phyloP scores from a whole-genome alignment of 1,140 invertebrate genomes.

The Drosophila triauraria region DNA sequence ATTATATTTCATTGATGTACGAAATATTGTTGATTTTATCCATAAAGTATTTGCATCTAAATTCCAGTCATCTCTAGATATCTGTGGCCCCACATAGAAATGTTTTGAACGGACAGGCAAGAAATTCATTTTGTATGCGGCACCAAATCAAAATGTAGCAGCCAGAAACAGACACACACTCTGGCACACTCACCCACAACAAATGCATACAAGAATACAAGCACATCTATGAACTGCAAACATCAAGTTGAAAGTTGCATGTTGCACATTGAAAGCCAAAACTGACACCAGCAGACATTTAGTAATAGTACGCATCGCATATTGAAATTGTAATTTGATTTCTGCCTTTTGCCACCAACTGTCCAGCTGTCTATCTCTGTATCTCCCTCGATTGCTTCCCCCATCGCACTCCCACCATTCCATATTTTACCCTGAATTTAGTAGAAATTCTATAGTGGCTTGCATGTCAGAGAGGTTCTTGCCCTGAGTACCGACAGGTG shows the following conservation, averaged over 20 bases:
- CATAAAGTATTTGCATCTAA: not conserved
- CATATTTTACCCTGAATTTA: conserved; percentile 2
- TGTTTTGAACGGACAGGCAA: conserved; percentile 55
- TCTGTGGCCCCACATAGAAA: conserved; percentile 32
- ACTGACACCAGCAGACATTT: conserved; percentile 76
- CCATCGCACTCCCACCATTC: not conserved
- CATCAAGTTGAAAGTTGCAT: conserved; percentile 75
- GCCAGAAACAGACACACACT: conserved; percentile 32
- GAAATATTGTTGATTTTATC: not conserved
- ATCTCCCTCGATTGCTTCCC: conserved; percentile 9
- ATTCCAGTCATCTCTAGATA: conserved; percentile 24
- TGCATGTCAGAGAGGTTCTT: conserved; percentile 40
- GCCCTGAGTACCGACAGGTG: conserved; percentile 24
- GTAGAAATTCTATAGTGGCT: conserved; percentile 16
- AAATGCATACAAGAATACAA: conserved; percentile 6
- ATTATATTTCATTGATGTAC: no score
- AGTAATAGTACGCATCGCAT: conserved; percentile 80
- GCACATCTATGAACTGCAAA: conserved; percentile 55
- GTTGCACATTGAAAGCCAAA: conserved; percentile 75
- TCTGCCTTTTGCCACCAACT: conserved; percentile 76
- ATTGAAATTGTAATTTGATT: conserved; percentile 84
- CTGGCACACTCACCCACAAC: conserved; percentile 2
- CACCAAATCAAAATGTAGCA: conserved; percentile 71
- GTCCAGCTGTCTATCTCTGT: conserved; percentile 53
- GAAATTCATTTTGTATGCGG: conserved; percentile 73